Evolutionary conservation across 2,113 vertebrate genomes (phyloP).

Genomic region (Formicarius rufipectus): DNA sequence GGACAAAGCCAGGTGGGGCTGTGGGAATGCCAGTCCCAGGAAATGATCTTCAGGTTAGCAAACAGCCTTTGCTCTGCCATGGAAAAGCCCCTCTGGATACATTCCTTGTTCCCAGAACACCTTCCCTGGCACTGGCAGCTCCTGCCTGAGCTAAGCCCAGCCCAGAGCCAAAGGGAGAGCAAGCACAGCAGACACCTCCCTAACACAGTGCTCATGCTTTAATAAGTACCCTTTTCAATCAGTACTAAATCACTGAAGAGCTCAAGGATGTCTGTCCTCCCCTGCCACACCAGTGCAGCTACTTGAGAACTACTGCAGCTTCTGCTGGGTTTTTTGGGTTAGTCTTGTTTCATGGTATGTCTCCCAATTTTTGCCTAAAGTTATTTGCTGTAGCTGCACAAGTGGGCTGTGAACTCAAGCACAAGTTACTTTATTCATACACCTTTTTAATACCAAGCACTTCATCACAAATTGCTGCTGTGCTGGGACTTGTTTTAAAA

Average conservation of each 20-base stretch:
- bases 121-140: not conserved
- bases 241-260: not conserved
- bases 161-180: not conserved
- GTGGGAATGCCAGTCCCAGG: not conserved
- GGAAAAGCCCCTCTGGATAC: not conserved
- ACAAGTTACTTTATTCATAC: not conserved
- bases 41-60: no score
- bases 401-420: not conserved
- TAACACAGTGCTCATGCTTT: not conserved
- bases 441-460: not conserved
- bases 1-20: not conserved
- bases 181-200: not conserved
- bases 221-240: not conserved
- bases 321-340: not conserved
- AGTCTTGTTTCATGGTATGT: not conserved
- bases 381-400: not conserved
- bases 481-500: not conserved
- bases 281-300: not conserved
- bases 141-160: not conserved
- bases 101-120: not conserved
- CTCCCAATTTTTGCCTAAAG: not conserved
- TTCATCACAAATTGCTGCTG: not conserved
- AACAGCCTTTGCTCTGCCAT: not conserved
- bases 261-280: not conserved
- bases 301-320: no score